Evolutionary conservation across 2,888 invertebrate species (phyloP).

Genomic region (Lymantria monacha): DNA sequence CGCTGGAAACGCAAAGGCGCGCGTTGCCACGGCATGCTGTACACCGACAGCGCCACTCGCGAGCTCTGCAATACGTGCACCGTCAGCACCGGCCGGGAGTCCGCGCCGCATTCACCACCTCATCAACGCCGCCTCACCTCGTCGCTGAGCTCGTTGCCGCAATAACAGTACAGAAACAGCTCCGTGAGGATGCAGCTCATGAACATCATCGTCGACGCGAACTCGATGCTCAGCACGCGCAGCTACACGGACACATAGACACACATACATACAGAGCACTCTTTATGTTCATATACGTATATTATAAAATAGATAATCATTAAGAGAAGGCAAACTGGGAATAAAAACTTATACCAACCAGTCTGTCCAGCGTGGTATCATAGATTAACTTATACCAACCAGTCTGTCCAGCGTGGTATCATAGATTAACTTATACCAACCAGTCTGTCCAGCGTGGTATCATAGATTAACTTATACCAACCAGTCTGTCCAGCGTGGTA

Average conservation of each 20-base stretch:
- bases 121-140: slow-evolving; percentile 55
- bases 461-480: no score
- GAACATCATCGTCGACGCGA: slow-evolving; percentile 77
- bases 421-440: no score
- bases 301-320: no score
- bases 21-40: slow-evolving; percentile 59
- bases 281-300: no score
- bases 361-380: no score
- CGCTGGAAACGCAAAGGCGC: slow-evolving; percentile 41
- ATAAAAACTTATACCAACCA: no score
- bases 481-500: no score
- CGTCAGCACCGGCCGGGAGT: background rate
- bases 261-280: no score
- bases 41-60: slow-evolving; percentile 60
- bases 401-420: no score
- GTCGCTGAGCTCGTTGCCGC: slow-evolving; percentile 79
- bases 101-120: background rate
- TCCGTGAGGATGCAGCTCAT: slow-evolving; percentile 79
- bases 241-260: slow-evolving; percentile 37
- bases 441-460: no score
- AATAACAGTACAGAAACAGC: slow-evolving; percentile 81
- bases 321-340: no score
- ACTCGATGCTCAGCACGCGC: slow-evolving; percentile 61
- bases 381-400: no score
- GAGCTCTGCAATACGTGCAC: slow-evolving; percentile 55